Evolutionary conservation across 2,113 vertebrate species (phyloP), one percentile per base, ranked within the genome.

Genomic region (Lepus timidus): DNA sequence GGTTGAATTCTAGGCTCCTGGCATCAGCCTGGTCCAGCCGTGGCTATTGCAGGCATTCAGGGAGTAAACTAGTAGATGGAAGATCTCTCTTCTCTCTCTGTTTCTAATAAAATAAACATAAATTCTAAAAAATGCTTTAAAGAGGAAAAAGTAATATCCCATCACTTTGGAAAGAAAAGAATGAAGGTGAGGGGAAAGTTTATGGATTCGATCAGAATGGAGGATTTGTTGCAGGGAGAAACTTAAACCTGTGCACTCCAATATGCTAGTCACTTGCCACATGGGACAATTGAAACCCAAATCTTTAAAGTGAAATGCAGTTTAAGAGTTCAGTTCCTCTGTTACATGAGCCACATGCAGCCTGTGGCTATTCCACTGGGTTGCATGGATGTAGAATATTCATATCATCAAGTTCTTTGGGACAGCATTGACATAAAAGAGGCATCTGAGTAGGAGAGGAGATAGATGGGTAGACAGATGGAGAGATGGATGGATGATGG

Each of bases 391-490:
- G 6, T 5, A 20, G 10, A 22, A 16, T 14, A 36, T 19, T 39
- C 33, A 65, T 36, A 31, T 33, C 22, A 16, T 3, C 27, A 88
- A 51, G 11, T 65, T 70, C 44, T 70, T 23, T 75, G 10, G 49
- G 52, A 33, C 6, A 52, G 12, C 10, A 17, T 27, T 62, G 52
- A 71, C 16, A 11, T 0, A 58, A 44, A 49, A 70, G 39, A 73
- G 20, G 22, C 5, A 5, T 12, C 10, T 1, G 51, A 44, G 27
- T 44, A 79, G 73, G 31, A 39, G 27, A 67, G 39, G 55, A 29
- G 25, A 4, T 44, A 58, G 2, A 23, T 0, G 19, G 23, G 1
- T 9, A 14, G 6, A 20, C 5, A 16, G 11, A 10, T 9, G 55
- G 44, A 44, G 44, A 44, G 44, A 58, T 58, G 55, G 55, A 58